Evolutionary conservation across 2,113 vertebrate genomes (phyloP), one percentile per base, ranked within the genome.

Genomic region (Polypterus senegalus): DNA sequence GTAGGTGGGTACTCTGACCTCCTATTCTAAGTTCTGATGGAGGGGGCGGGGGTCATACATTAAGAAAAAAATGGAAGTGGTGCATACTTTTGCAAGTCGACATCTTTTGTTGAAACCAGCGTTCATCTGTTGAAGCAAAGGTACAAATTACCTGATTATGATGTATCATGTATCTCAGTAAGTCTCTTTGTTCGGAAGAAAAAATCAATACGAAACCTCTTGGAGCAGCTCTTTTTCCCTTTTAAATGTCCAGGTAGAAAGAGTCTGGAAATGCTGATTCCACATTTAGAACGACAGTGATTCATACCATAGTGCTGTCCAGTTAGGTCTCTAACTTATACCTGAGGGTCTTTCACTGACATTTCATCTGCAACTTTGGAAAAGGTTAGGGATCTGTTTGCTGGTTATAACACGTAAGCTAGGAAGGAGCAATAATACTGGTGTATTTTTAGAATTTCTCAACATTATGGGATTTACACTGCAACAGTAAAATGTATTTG

Each of bases 111-210:
- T 69, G 60, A 71, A 68, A 68, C 61, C 70, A 70, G 74, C 66
- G 47, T 79, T 82, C 77, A 74, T 82, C 71, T 77, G 70, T 61
- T 71, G 73, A 81, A 83, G 70, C 75, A 75, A 74, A 81, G 71
- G 71, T 85, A 85, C 86, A 90, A 88, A 90, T 88, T 77, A 86
- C 65, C 80, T 85, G 83, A 88, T 91, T 82, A 89, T 90, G 87
- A 90, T 84, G 64, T 81, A 83, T 87, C 87, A 85, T 89, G 84
- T 85, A 84, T 83, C 71, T 56, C 69, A 77, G 69, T 81, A 82
- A 86, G 70, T 83, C 81, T 88, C 84, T 89, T 89, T 88, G 82
- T 89, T 84, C 78, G 60, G 67, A 67, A 48, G 63, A 66, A 73
- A 79, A 85, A 91, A 89, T 92, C 83, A 77, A 86, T 91, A 81